Evolutionary conservation across 2,113 vertebrate species (phyloP), one percentile per base, ranked within the genome.

Genomic region (Sebastes fasciatus): DNA sequence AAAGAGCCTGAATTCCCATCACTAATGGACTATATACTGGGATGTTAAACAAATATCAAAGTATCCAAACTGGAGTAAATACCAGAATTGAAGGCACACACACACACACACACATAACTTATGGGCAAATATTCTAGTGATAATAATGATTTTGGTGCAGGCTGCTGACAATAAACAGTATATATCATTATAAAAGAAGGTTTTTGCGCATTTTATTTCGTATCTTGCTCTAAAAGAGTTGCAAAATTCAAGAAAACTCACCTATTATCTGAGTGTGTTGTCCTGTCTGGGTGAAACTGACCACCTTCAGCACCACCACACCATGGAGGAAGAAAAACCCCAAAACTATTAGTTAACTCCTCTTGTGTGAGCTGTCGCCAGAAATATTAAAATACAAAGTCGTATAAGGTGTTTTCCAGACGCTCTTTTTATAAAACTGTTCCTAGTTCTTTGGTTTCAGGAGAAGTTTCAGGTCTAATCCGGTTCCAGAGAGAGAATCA

Each of bases 401-500:
- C 5, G 4, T 7, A 34, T 34, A 45, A 4, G 2, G 4, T 23
- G 12, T 57, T n/a, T 12, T 23, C 4, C n/a, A 26, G 1, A 3
- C 6, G 5, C 4, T 48, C 1, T n/a, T 49, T 52, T 8, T 5
- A 17, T 7, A 8, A 34, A 34, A 19, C 14, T 4, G 19, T 21
- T 23, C 5, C 34, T 46, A 0, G 19, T 60, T 1, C 23, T 60
- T 26, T 26, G 34, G n/a, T 2, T 34, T 16, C 17, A 42, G 26
- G 45, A 69, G 43, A 57, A 23, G 70, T 74, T 42, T 51, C 14
- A 0, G 60, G 17, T 68, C 57, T 68, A 45, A 52, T 61, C 45
- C 68, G 48, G 77, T 73, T 21, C 66, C 8, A 57, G 76, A 73
- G 75, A 62, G 57, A 52, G 77, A 82, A 79, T 5, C 61, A 60